phyloP scores from a whole-genome alignment of 2,888 invertebrate species.

The Scaptomyza tumidula region DNA sequence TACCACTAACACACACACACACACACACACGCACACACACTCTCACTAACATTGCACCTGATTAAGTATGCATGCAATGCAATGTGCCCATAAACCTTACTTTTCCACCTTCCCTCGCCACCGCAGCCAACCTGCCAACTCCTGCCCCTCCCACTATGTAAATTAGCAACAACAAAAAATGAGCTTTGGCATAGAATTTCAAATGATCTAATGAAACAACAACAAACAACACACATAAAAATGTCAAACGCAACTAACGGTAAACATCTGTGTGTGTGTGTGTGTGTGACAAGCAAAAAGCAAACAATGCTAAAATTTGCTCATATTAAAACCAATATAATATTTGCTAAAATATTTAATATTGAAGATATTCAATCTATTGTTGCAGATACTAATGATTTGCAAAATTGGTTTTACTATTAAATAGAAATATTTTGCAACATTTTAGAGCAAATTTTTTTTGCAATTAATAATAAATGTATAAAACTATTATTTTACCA shows the following conservation, averaged over 20 bases:
- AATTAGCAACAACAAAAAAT: conserved; percentile 58
- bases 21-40: conserved; percentile 5
- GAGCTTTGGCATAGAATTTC: conserved; percentile 69
- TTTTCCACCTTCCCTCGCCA: too few species aligned
- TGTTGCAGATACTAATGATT: neutral
- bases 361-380: neutral
- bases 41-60: conserved; percentile 31
- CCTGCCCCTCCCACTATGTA: conserved; percentile 39
- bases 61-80: conserved; percentile 56
- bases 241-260: neutral
- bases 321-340: neutral
- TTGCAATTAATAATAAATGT: neutral
- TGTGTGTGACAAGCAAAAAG: neutral
- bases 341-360: neutral
- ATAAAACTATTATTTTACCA: too few species aligned
- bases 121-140: neutral
- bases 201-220: conserved; percentile 72
- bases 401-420: neutral
- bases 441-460: neutral
- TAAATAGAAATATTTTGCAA: neutral
- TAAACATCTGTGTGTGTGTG: conserved; percentile 4
- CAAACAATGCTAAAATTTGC: neutral
- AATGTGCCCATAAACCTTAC: conserved; percentile 16
- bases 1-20: neutral
- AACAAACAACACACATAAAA: conserved; percentile 32